phyloP scores from a whole-genome alignment of 2,113 vertebrate species.

The Hiodon alosoides region DNA sequence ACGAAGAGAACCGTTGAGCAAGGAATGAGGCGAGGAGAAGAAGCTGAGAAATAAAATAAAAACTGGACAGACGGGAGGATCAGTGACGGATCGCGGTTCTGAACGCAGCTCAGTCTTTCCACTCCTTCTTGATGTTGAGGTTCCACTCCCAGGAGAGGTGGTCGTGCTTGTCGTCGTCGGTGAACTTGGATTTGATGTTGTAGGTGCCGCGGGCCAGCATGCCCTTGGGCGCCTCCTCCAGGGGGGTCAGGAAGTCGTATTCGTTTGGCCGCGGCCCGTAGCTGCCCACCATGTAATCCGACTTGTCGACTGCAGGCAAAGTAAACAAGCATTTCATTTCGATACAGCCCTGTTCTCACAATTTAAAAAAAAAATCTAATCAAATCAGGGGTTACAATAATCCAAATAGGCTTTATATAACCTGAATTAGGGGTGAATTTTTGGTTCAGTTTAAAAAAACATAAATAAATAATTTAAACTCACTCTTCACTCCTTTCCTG shows the following conservation, averaged over 20 bases:
- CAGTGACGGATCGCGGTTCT: conserved; percentile 15
- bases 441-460: background rate
- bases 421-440: no score
- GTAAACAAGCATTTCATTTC: background rate
- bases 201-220: conserved; percentile 83
- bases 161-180: conserved; percentile 89
- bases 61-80: background rate
- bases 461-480: conserved; percentile 53
- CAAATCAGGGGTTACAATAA: no score
- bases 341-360: background rate
- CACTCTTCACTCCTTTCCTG: conserved; percentile 86
- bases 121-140: conserved; percentile 91
- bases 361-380: no score
- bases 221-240: conserved; percentile 87
- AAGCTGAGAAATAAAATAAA: conserved; percentile 31
- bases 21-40: conserved; percentile 38
- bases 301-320: conserved; percentile 75
- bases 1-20: background rate
- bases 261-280: conserved; percentile 79
- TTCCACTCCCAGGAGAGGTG: conserved; percentile 96
- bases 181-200: conserved; percentile 84
- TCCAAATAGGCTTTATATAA: no score
- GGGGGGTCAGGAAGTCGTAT: conserved; percentile 83
- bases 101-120: conserved; percentile 76
- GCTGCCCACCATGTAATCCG: conserved; percentile 93